Percentiles rank a stretch among this genome's conserved stretches.
Conservation (phyloP, 2,888 invertebrate species). For the Fragum fragum region DNA sequence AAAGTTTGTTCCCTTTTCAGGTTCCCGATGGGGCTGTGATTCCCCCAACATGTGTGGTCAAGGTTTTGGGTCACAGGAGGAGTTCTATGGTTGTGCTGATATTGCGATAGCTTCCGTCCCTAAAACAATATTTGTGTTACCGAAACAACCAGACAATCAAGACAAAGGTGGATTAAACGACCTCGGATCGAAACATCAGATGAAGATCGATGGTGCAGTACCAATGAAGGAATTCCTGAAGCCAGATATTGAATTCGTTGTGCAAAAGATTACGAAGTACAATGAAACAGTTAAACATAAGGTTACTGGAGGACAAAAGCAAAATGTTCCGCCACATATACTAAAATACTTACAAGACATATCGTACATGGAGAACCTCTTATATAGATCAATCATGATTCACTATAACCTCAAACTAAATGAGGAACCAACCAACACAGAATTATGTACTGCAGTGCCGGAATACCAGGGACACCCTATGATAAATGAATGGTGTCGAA, state of each 20-base stretch:
- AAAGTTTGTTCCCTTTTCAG: slow-evolving; percentile 44
- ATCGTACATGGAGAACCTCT: slow-evolving; percentile 9
- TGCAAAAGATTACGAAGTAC: slow-evolving; percentile 1
- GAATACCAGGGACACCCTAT: slow-evolving; percentile 46
- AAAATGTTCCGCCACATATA: background rate
- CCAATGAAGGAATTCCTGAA: too few relatives aligned
- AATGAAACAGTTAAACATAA: background rate
- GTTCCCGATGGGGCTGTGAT: slow-evolving; percentile 69
- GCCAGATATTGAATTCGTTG: background rate
- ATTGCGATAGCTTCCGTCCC: slow-evolving; percentile 52
- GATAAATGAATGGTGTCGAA: slow-evolving; percentile 49
- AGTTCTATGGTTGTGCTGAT: slow-evolving; percentile 71
- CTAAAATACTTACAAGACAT: background rate
- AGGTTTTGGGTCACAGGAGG: slow-evolving; percentile 68
- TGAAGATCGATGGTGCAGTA: background rate
- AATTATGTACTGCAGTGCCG: slow-evolving; percentile 6
- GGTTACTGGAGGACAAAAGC: background rate
- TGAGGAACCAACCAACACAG: background rate
- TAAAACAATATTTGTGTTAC: slow-evolving; percentile 28
- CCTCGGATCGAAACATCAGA: slow-evolving; percentile 31
- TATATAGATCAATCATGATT: slow-evolving; percentile 3
- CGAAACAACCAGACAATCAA: slow-evolving; percentile 10
- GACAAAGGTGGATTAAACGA: slow-evolving; percentile 35
- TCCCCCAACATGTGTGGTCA: slow-evolving; percentile 49
- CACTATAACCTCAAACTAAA: background rate